Base-by-base conservation (phyloP, 23 tunicate genomes). In the Halocynthia roretzi region DNA sequence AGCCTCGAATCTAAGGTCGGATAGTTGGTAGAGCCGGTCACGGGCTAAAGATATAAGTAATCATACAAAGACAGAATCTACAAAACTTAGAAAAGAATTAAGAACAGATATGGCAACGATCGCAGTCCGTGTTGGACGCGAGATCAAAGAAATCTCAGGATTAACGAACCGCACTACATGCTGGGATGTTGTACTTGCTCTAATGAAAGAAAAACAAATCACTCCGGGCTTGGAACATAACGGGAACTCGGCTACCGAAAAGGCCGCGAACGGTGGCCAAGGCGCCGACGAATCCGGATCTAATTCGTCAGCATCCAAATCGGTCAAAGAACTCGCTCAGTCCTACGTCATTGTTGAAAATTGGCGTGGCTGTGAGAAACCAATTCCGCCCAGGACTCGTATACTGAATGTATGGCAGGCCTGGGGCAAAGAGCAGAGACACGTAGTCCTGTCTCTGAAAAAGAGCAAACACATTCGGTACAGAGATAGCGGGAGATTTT, bases 401-500 rank as follows among this genome's bases (percentile, higher is more conserved):
- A 90, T 96, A 9, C 57, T 96, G 56, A 80, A 83, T 6, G 93
- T 90, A 23, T 96, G 99, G 99, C 87, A 89, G 53, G 89, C 99
- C 18, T 96, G 99, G 99, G 91, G 93, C 18, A 81, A 85, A 20
- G 99, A 96, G 67, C 99, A 96, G 80, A 70, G 83, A 50, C 91
- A 96, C 71, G 96, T 96, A 19, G 87, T 76, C 51, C 85, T 96
- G 53, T 80, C 86, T 6, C 72, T 93, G 9, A 85, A 85, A 53
- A 91, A 85, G 71, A 85, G 82, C 64, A 84, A 80, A 51, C 52
- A 66, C 54, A 68, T 56, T 11, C 31, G 77, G 62, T 82, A 51
- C 77, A 57, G 78, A 40, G 81, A 77, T 54, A 56, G 65, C 67
- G 23, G 57, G 40, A 17, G 63, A 66, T 14, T 53, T 53, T 10